phyloP scores from a whole-genome alignment of 1,140 invertebrate species.

The Temnothorax nylanderi region DNA sequence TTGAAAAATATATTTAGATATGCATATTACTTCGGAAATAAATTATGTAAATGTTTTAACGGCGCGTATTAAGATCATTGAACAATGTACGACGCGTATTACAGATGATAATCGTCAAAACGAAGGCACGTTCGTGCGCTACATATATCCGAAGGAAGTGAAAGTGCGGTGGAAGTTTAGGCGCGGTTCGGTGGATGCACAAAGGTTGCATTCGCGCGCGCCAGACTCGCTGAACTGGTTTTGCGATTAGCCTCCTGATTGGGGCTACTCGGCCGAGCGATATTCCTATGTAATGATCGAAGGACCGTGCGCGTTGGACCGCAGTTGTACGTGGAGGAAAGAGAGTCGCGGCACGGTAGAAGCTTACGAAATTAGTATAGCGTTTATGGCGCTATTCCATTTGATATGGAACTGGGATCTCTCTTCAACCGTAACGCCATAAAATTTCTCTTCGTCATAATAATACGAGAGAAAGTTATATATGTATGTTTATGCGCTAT shows the following conservation, averaged over 20 bases:
- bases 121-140: not conserved
- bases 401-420: not conserved
- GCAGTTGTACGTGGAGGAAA: conserved; percentile 8
- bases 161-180: conserved; percentile 12
- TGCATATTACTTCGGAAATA: not conserved
- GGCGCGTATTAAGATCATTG: not conserved
- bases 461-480: not conserved
- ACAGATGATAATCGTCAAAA: conserved; percentile 9
- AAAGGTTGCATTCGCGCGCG: conserved; percentile 4
- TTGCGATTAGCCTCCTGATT: conserved; percentile 51
- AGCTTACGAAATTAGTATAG: not conserved
- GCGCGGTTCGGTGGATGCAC: conserved; percentile 2
- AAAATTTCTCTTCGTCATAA: not conserved
- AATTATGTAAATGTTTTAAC: conserved; percentile 3
- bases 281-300: conserved; percentile 44
- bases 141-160: conserved; percentile 4
- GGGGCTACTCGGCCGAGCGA: conserved; percentile 39
- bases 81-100: not conserved
- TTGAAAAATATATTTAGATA: not conserved
- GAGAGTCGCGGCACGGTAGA: not conserved
- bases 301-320: conserved; percentile 2
- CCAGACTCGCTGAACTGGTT: conserved; percentile 48
- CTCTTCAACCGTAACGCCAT: not conserved
- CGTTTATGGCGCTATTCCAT: conserved; percentile 5
- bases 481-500: not conserved